Base-by-base conservation (phyloP, 2,797 vertebrate genomes). In the Gymnodraco acuticeps region DNA sequence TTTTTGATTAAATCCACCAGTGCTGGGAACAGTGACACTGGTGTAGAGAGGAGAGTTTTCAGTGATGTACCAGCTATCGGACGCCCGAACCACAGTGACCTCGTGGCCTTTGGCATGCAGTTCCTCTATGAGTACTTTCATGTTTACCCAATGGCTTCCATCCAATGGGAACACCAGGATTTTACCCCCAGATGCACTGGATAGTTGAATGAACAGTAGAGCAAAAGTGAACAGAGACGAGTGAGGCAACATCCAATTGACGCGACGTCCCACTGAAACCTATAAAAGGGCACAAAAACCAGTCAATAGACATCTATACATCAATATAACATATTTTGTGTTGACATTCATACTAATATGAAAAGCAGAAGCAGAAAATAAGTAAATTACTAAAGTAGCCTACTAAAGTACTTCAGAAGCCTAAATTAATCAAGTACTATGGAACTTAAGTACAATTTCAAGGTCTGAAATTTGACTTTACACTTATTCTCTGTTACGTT, bases 81-180 rank as follows among this genome's bases (percentile, higher is more conserved):
- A 71, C 0, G 88, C 19, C 4, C 87, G 79, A 33, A 94, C 10
- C 61, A 94, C 91, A 5, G 91, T 88, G 64, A 94, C 10, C 46
- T 83, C 14, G 1, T 93, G 93, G 27, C 89, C 91, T 69, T 78
- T 86, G 51, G 54, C 52, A 43, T 94, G 83, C n/a, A 94, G 83
- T 10, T 78, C 91, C 68, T 91, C 80, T 38, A 93, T 58, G 12
- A 93, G 74, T 27, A 90, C 70, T 60, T 92, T 82, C 93, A 94
- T 93, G 82, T 94, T 94, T 70, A 94, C 23, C 93, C 92, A 94
- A 23, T 94, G 93, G 55, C 93, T 94, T 38, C 93, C 89, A 5
- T 94, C 94, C 42, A 91, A 4, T 16, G 92, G 91, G 60, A 91
- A 90, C 31, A 94, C 91, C 52, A 93, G 78, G 66, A 93, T 83